Base-by-base conservation (phyloP, 2,888 invertebrate species). In the Hermaeophaga mercurialis region DNA sequence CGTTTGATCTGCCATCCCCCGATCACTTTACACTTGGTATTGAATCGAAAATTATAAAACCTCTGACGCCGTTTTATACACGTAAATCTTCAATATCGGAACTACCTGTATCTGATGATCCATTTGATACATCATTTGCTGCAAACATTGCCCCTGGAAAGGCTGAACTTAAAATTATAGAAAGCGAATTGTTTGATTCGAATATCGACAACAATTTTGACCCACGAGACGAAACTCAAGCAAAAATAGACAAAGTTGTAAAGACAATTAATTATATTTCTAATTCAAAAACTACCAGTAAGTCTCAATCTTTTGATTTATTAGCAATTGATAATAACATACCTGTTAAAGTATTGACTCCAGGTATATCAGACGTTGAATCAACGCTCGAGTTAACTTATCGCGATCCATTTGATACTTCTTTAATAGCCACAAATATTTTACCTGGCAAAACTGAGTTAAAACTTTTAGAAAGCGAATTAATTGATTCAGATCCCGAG, bases 371-470 rank as follows among this genome's bases (percentile, higher is more conserved):
- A 54, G 36, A 52, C 14, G n/a, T 24, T 2, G 15, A 47, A 4
- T 34, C 38, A 44, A 58, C 61, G 6, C 79, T 80, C 55, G 66
- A 67, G 12, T 80, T 79, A 17, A 73, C 75, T 2, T 81, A 87
- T 65, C 75, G 79, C 6, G 93, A 93, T 79, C 94, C 94, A 0
- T 94, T 94, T 73, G 94, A 94, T 72, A 94, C 94, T 0, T 90
- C 93, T 3, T 43, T 43, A 3, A 89, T 90, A 67, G 91, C 91
- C 0, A 81, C 80, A 54, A 87, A 89, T 70, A 85, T 91, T 50
- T 80, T 84, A 46, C 91, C 91, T 0, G 89, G 91, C 2, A 88
- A 85, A 76, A 87, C 90, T 1, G 92, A 92, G 75, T 79, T 92
- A 7, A 90, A 88, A 73, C 76, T 91, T 31, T 72, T 92, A 14